Evolutionary conservation across 1,140 invertebrate species (phyloP).

Genomic region (Cardiocondyla obscurior): DNA sequence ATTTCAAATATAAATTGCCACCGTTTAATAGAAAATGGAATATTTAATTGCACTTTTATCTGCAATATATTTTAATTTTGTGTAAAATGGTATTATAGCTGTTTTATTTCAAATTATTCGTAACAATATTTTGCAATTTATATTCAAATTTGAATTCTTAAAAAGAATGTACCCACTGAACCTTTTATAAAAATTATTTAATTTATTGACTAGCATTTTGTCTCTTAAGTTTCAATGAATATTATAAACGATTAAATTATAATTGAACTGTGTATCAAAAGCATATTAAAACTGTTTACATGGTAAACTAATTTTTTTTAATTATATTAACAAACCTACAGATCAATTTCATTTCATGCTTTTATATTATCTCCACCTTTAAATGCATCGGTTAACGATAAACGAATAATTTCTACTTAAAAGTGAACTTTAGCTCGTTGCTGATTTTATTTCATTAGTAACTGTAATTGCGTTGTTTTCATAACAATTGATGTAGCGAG

Average conservation of each 20-base stretch:
- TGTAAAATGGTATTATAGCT: neutral
- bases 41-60: neutral
- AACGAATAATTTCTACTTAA: constrained; percentile 6
- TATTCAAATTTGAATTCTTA: neutral
- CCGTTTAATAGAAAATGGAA: neutral
- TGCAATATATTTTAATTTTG: neutral
- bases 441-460: constrained; percentile 34
- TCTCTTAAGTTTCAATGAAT: neutral
- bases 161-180: neutral
- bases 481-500: constrained; percentile 10
- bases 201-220: neutral
- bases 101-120: neutral
- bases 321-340: neutral
- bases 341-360: neutral
- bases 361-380: neutral
- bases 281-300: neutral
- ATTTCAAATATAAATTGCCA: neutral
- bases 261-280: neutral
- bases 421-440: neutral
- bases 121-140: neutral
- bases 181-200: neutral
- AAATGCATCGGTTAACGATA: neutral
- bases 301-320: neutral
- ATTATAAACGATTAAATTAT: neutral
- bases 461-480: constrained; percentile 39